A percentile compares a stretch with the other conserved stretches of the same genome.
Conservation (phyloP, 2,797 vertebrate species). For the Crenichthys baileyi region DNA sequence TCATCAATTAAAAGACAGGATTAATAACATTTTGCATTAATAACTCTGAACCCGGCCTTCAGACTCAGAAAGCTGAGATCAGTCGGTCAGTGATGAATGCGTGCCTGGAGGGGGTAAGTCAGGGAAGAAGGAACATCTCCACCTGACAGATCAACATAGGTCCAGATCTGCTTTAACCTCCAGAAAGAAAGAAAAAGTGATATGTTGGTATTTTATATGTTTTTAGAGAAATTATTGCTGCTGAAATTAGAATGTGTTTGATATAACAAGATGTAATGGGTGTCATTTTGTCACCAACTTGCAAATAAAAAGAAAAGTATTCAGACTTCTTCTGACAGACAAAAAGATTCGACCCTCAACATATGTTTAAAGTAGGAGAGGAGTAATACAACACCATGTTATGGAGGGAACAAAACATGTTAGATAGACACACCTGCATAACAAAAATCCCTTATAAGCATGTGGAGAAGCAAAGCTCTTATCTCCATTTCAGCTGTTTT, state of each 20-base stretch:
- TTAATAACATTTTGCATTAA: not conserved
- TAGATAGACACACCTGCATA: not conserved
- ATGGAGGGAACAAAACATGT: not conserved
- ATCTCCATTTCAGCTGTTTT: not conserved
- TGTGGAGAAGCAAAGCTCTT: not conserved
- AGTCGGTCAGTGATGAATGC: too few species aligned
- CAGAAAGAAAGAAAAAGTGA: not conserved
- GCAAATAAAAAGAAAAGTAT: not conserved
- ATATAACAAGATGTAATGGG: not conserved
- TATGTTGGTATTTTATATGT: not conserved
- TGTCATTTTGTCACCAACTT: not conserved
- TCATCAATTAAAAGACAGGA: not conserved
- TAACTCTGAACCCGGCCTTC: not conserved
- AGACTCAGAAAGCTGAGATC: too few species aligned
- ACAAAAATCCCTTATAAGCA: not conserved
- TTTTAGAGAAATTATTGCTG: not conserved
- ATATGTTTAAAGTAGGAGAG: not conserved
- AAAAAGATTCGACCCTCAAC: not conserved
- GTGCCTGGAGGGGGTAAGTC: not conserved
- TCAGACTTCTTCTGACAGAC: not conserved
- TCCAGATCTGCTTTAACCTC: not conserved
- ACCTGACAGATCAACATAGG: not conserved
- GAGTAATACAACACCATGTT: not conserved
- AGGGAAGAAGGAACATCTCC: not conserved
- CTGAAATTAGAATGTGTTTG: not conserved